Conservation (phyloP, 2,888 invertebrate species). For the Augochlorella aurata region DNA sequence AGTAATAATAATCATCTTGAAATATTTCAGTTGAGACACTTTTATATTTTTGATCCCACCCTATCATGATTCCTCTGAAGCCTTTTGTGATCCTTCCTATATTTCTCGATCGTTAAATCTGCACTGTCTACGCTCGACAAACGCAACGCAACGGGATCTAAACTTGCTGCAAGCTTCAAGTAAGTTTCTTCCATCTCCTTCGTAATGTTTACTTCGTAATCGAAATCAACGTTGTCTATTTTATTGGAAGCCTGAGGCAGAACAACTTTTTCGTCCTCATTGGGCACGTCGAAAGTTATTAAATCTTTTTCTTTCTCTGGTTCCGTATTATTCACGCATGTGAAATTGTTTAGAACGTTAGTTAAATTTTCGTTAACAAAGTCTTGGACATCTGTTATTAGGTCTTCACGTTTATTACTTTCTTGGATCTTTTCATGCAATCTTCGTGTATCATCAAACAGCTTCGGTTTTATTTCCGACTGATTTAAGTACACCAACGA, state of each 20-base stretch:
- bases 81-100: constrained; percentile 77
- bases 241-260: constrained; percentile 31
- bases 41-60: constrained; percentile 68
- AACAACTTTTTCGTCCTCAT: constrained; percentile 68
- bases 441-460: constrained; percentile 16
- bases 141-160: constrained; percentile 74
- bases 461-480: constrained; percentile 28
- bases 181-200: constrained; percentile 80
- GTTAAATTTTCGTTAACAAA: constrained; percentile 8
- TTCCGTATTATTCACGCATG: constrained; percentile 24
- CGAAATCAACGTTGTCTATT: constrained; percentile 47
- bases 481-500: constrained; percentile 49
- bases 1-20: constrained; percentile 59
- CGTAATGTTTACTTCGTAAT: constrained; percentile 77
- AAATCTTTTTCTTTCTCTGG: constrained; percentile 68
- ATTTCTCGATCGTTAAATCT: constrained; percentile 79
- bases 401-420: constrained; percentile 22
- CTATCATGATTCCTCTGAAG: constrained; percentile 71
- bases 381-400: constrained; percentile 14
- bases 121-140: constrained; percentile 65
- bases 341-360: constrained; percentile 41
- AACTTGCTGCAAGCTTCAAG: constrained; percentile 78
- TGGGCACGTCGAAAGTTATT: constrained; percentile 76
- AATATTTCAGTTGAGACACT: constrained; percentile 47
- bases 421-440: constrained; percentile 7